These are phyloP conservation scores for Brachypteracias leptosomus DNA, from an alignment of 2,113 vertebrate species.

Conservation along the genomic window DNA sequence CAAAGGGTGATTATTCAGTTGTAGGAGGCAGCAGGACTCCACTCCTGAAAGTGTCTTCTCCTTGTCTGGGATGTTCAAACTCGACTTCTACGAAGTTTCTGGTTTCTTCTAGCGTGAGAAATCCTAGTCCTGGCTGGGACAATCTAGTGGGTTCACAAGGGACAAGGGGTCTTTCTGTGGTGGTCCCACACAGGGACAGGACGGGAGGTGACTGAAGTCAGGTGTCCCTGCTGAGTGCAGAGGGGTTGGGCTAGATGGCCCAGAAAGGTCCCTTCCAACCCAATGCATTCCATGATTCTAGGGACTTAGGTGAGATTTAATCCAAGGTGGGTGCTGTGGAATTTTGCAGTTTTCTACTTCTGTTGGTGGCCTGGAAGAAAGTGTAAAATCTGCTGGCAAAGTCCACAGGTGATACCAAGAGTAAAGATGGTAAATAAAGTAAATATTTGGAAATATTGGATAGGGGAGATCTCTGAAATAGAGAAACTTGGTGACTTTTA, in stretches of 20 bases:
- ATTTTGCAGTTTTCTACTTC: neutral
- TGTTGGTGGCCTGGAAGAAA: neutral
- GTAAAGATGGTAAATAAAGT: no score
- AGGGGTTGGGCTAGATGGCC: no score
- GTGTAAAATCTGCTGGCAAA: neutral
- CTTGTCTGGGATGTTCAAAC: neutral
- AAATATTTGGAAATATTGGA: no score
- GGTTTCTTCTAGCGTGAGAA: neutral
- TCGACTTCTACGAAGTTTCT: neutral
- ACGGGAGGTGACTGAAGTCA: neutral
- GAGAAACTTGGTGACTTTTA: neutral
- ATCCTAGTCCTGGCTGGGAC: neutral
- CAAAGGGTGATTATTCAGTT: neutral
- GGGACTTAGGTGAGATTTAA: no score
- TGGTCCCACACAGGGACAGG: neutral
- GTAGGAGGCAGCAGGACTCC: neutral
- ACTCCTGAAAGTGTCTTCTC: neutral
- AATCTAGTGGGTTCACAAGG: neutral
- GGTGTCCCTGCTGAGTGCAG: no score
- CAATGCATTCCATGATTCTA: no score
- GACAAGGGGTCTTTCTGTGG: accelerated
- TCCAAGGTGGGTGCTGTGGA: neutral
- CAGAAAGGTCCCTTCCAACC: no score
- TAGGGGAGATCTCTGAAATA: neutral
- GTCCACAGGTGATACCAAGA: neutral